Evolutionary conservation across 2,797 vertebrate species (phyloP).

Genomic region (Myotis daubentonii): DNA sequence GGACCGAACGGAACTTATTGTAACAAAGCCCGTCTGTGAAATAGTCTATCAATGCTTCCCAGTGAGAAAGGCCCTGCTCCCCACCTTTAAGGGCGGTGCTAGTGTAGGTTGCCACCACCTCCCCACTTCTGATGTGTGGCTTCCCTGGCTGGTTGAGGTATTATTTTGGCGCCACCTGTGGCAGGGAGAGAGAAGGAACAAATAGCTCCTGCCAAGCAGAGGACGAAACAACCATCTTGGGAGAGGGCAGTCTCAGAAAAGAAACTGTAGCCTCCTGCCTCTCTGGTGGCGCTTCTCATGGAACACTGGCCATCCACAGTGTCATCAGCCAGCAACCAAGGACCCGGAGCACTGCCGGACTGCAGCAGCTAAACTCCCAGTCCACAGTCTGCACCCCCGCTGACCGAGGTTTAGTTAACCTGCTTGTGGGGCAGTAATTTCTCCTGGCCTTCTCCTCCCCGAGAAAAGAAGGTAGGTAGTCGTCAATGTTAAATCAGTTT

Average conservation of each 20-base stretch:
- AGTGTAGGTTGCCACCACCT: background rate
- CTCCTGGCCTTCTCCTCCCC: background rate
- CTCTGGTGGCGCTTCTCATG: fast-evolving
- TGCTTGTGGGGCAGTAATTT: background rate
- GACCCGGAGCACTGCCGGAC: fast-evolving
- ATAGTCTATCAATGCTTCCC: background rate
- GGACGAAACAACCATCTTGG: background rate
- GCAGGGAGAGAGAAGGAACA: background rate
- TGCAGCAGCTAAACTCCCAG: fast-evolving
- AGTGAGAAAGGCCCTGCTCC: background rate
- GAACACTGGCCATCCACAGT: background rate
- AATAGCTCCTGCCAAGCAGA: background rate
- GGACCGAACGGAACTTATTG: background rate
- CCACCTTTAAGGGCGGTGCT: background rate
- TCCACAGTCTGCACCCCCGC: background rate
- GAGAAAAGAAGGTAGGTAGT: background rate
- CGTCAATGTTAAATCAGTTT: background rate
- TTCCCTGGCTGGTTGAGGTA: background rate
- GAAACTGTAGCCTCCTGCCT: background rate
- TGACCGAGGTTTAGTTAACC: background rate
- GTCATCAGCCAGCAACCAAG: background rate
- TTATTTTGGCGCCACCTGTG: too few relatives aligned
- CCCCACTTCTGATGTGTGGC: background rate
- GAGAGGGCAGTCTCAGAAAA: background rate
- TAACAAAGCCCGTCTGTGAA: background rate